These are phyloP conservation scores for Lathamus discolor DNA, from an alignment of 2,113 vertebrate species.

Conservation along the genomic window DNA sequence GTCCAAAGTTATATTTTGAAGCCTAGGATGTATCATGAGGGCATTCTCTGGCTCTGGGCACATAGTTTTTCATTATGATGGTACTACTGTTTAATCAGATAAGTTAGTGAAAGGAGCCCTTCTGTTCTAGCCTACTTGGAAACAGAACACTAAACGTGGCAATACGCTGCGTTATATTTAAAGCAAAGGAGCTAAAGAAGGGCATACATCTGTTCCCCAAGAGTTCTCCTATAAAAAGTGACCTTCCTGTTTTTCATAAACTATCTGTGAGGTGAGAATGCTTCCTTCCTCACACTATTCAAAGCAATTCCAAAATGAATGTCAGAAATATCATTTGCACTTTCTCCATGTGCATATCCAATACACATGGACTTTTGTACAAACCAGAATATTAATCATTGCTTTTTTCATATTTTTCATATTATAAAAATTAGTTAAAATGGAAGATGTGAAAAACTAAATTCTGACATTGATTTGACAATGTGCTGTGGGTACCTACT, in stretches of 20 bases:
- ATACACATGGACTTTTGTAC: not conserved
- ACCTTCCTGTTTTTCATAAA: not conserved
- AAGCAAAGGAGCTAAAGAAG: not conserved
- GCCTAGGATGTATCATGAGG: not conserved
- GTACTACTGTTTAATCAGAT: not conserved
- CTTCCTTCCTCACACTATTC: not conserved
- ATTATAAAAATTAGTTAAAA: not conserved
- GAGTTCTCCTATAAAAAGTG: not conserved
- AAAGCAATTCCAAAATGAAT: not conserved
- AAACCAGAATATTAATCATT: not conserved
- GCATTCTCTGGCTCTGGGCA: not conserved
- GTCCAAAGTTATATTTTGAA: not conserved
- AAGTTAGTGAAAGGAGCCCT: not conserved
- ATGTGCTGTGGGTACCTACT: not conserved
- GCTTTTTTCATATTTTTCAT: not conserved
- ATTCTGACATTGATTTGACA: rapidly evolving
- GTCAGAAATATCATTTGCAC: not conserved
- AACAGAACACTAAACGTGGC: not conserved
- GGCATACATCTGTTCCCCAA: not conserved
- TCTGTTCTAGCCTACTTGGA: not conserved
- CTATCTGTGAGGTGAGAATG: not conserved
- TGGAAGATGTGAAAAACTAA: not conserved
- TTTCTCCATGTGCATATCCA: rapidly evolving
- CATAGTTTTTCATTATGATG: not conserved
- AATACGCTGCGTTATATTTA: not conserved